Percentiles rank a stretch among this genome's conserved stretches.
These are phyloP conservation scores for Xestia xanthographa DNA, from an alignment of 2,888 invertebrate genomes.

Conservation along the genomic window DNA sequence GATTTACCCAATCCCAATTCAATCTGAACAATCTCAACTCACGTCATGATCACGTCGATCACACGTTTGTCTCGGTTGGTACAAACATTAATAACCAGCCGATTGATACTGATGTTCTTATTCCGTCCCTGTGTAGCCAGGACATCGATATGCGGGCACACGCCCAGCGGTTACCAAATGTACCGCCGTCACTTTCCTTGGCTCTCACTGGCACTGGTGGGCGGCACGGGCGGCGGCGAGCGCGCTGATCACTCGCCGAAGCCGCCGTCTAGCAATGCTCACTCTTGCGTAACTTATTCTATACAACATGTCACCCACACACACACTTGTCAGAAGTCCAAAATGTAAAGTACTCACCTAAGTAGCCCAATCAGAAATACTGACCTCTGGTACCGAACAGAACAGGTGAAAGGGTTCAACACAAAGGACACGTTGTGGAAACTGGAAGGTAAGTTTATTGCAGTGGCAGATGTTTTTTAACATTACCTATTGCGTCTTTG, in stretches of 20 bases:
- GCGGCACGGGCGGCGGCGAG: conserved; percentile 26
- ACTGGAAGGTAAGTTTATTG: too few relatives aligned
- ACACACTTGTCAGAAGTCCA: conserved; percentile 36
- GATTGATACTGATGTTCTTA: conserved; percentile 23
- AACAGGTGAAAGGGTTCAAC: neutral
- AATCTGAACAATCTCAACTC: neutral
- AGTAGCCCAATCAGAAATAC: neutral
- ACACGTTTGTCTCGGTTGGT: neutral
- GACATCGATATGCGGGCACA: conserved; percentile 73
- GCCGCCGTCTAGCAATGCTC: conserved; percentile 48
- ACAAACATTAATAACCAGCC: neutral
- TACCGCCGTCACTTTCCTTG: conserved; percentile 85
- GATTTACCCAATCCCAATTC: neutral
- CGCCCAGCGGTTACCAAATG: conserved; percentile 82
- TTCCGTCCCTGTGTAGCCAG: conserved; percentile 71
- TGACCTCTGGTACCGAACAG: too few relatives aligned
- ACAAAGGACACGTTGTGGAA: neutral
- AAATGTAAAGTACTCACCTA: neutral
- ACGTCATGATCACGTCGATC: neutral
- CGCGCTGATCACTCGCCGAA: conserved; percentile 49
- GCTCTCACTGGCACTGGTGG: conserved; percentile 78
- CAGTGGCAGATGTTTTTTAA: neutral
- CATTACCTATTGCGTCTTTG: neutral
- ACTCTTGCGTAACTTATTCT: conserved; percentile 59
- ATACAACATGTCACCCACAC: conserved; percentile 3